Conservation (phyloP, 2,797 vertebrate species). For the Cuculus canorus region DNA sequence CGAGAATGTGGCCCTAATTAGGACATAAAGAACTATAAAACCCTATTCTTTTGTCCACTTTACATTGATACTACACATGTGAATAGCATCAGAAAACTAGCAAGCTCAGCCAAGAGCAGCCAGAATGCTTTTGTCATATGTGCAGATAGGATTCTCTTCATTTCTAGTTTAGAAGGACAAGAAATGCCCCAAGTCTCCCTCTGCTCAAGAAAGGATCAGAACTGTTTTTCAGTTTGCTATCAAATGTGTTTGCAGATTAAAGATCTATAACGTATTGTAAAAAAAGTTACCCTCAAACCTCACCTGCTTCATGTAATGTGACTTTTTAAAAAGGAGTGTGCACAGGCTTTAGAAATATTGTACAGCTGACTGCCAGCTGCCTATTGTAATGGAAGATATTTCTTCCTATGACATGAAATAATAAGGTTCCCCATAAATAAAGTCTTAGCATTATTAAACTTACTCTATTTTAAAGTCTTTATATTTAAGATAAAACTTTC, state of each 20-base stretch:
- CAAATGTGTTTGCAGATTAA: background rate
- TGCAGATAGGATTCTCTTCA: background rate
- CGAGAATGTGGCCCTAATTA: conserved; percentile 66
- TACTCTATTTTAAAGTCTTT: conserved; percentile 30
- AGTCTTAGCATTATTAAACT: conserved; percentile 42
- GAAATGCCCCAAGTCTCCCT: background rate
- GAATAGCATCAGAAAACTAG: conserved; percentile 46
- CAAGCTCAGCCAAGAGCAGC: conserved; percentile 27
- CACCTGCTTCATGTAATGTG: background rate
- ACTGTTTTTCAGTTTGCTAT: background rate
- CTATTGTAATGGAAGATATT: background rate
- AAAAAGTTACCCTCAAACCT: background rate
- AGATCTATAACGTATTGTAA: background rate
- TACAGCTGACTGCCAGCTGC: background rate
- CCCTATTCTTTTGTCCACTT: conserved; percentile 49
- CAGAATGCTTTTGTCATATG: conserved; percentile 9
- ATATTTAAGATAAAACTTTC: conserved; percentile 67
- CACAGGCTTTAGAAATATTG: background rate
- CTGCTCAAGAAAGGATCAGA: background rate
- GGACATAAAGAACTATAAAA: conserved; percentile 67
- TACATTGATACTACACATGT: conserved; percentile 55
- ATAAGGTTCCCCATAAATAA: conserved; percentile 43
- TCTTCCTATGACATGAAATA: background rate
- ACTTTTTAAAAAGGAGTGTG: background rate
- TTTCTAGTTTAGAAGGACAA: background rate